A percentile compares a stretch with the other conserved stretches of the same genome.
phyloP scores from a whole-genome alignment of 2,888 invertebrate species.

The Heteromyza rotundicornis region DNA sequence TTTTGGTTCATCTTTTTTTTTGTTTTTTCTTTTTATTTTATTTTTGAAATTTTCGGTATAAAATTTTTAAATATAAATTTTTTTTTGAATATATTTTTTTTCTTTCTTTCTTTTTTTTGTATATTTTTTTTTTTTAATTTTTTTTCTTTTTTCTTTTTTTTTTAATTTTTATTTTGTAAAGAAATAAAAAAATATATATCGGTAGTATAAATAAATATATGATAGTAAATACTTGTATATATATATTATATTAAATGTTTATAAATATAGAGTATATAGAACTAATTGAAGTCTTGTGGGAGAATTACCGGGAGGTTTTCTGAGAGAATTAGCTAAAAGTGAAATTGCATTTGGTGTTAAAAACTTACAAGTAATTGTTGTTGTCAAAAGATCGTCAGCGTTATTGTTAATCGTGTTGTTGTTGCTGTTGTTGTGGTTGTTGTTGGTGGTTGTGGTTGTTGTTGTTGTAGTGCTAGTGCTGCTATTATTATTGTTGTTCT shows the following conservation, averaged over 20 bases:
- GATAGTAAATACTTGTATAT: background rate
- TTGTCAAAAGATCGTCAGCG: constrained; percentile 40
- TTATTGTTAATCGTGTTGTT: constrained; percentile 28
- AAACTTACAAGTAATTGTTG: constrained; percentile 63
- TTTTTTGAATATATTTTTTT: background rate
- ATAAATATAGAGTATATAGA: no score
- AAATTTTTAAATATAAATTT: background rate
- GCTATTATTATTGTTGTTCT: no score
- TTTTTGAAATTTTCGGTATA: background rate
- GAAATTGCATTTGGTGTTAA: constrained; percentile 22
- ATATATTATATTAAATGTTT: background rate
- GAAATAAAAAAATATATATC: background rate
- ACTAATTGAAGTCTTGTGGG: background rate
- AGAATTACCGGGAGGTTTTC: background rate
- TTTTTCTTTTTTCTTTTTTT: background rate
- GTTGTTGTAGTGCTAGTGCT: background rate
- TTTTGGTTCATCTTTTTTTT: background rate
- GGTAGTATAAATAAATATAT: background rate
- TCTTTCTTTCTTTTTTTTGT: background rate
- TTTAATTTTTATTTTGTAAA: background rate
- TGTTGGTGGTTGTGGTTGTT: constrained; percentile 25
- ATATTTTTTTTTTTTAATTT: background rate
- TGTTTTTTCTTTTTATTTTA: background rate
- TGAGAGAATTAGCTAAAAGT: background rate
- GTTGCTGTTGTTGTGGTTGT: constrained; percentile 36